A percentile compares a stretch with the other conserved stretches of the same genome.
phyloP scores from a whole-genome alignment of 2,113 vertebrate genomes.

The Agapornis roseicollis region DNA sequence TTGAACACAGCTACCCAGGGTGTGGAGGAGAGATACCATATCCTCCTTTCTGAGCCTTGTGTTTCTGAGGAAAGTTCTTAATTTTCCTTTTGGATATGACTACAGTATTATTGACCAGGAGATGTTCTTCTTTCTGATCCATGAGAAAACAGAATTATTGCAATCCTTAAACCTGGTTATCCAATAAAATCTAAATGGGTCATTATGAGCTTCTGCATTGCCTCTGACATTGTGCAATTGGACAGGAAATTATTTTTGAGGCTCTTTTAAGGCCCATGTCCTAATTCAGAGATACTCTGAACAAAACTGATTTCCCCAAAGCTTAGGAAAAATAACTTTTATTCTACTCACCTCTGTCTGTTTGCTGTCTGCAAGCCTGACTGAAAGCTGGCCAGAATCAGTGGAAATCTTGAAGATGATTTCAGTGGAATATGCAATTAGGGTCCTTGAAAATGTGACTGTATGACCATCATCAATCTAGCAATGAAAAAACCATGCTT shows the following conservation, averaged over 20 bases:
- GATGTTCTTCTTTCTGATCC: background rate
- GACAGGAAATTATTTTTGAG: background rate
- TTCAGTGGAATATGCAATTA: background rate
- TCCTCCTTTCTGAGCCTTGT: background rate
- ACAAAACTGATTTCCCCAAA: conserved; percentile 21
- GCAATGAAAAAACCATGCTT: background rate
- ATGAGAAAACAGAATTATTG: background rate
- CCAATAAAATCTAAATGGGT: background rate
- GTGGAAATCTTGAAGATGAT: background rate
- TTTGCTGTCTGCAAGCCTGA: background rate
- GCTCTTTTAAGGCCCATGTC: background rate
- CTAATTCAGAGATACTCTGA: background rate
- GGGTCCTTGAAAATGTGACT: background rate
- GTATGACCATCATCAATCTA: background rate
- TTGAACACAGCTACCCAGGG: background rate
- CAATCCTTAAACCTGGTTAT: background rate
- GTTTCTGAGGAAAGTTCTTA: background rate
- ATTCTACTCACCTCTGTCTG: background rate
- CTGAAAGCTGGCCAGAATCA: background rate
- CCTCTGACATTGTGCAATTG: background rate
- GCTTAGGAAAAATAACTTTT: background rate
- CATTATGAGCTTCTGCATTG: background rate
- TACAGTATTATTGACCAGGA: background rate
- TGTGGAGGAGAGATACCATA: background rate
- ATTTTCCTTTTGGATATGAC: background rate